phyloP scores from a whole-genome alignment of 2,113 vertebrate species.

The Leucopsar rothschildi region DNA sequence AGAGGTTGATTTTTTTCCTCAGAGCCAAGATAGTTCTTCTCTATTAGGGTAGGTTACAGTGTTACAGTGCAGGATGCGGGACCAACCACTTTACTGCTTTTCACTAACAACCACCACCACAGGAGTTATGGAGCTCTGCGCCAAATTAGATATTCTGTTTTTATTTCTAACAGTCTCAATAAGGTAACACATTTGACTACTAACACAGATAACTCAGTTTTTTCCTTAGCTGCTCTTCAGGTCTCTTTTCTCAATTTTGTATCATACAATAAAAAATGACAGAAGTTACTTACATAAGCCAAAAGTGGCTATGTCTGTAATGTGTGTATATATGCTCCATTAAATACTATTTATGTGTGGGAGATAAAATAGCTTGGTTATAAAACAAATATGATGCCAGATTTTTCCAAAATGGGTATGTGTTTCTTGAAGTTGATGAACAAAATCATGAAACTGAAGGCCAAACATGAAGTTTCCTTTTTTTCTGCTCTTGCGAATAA shows the following conservation, averaged over 20 bases:
- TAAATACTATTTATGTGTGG: not conserved
- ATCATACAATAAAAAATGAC: not conserved
- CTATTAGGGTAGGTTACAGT: constrained; percentile 75
- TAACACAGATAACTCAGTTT: constrained; percentile 43
- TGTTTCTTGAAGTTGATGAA: not conserved
- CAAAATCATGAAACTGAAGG: not conserved
- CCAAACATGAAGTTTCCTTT: not conserved
- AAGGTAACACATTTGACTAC: constrained; percentile 62
- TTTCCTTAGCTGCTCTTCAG: constrained; percentile 29
- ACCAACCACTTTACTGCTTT: constrained; percentile 62
- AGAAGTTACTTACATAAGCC: not conserved
- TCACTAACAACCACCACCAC: constrained; percentile 61
- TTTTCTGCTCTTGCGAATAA: not conserved
- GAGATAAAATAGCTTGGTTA: not conserved
- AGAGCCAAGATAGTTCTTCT: constrained; percentile 75
- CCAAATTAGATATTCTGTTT: constrained; percentile 45
- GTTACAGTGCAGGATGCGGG: constrained; percentile 58
- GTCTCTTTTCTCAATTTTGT: constrained; percentile 34
- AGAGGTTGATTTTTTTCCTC: constrained; percentile 78
- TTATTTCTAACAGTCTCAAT: constrained; percentile 56
- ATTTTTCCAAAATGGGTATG: not conserved
- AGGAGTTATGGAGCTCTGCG: constrained; percentile 55
- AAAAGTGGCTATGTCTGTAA: not conserved
- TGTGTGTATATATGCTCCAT: not conserved
- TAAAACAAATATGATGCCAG: not conserved